A percentile compares a stretch with the other conserved stretches of the same genome.
These are phyloP conservation scores for Lasioglossum pauxillum DNA, from an alignment of 2,888 invertebrate genomes.

Conservation along the genomic window DNA sequence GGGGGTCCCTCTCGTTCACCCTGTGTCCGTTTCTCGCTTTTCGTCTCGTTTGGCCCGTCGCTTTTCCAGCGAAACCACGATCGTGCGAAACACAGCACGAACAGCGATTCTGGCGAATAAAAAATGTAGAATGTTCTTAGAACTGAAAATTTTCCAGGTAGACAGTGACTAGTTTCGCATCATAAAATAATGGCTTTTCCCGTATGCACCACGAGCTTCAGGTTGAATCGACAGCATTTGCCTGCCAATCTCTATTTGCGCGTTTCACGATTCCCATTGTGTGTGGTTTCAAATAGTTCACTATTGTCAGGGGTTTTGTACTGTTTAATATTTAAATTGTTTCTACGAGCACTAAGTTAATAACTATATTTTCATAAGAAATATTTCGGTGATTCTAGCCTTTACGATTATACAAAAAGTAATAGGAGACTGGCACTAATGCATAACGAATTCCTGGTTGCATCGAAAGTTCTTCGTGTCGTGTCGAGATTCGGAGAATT, in stretches of 20 bases:
- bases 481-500: background rate
- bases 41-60: conserved; percentile 16
- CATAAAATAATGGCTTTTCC: background rate
- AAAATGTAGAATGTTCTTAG: background rate
- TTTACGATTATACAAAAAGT: background rate
- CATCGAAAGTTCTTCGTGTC: background rate
- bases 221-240: background rate
- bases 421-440: background rate
- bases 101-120: background rate
- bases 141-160: background rate
- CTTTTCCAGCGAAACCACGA: background rate
- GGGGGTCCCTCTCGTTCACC: conserved; percentile 53
- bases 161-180: background rate
- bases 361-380: background rate
- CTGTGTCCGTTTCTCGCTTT: conserved; percentile 25
- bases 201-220: background rate
- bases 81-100: background rate
- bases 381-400: background rate
- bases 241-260: background rate
- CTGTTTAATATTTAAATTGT: background rate
- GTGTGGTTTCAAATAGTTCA: background rate
- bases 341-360: background rate
- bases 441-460: conserved; percentile 9
- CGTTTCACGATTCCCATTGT: background rate
- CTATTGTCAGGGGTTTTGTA: background rate